Base-by-base conservation (phyloP, 2,888 invertebrate genomes). In the Bedellia somnulentella region DNA sequence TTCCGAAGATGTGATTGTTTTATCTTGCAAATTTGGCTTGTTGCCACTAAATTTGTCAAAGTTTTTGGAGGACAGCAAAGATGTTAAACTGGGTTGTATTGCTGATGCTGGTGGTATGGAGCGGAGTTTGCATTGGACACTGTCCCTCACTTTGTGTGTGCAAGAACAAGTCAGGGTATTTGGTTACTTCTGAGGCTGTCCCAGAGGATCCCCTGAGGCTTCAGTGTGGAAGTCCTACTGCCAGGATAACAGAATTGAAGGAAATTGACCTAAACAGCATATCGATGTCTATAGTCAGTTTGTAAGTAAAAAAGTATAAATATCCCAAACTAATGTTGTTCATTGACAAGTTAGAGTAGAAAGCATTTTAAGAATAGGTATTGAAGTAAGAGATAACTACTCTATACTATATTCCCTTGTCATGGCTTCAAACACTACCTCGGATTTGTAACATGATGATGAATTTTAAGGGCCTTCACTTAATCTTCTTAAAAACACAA, bases 221-320 rank as follows among this genome's bases (percentile, higher is more conserved):
- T 32, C 80, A 78, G 49, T 86, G 86, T 50, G 82, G 81, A 3
- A 82, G 82, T 31, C 62, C 56, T 30, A 76, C 81, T 14, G 70
- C 80, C 34, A 78, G 78, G 37, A 77, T 85, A 35, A 71, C 73
- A 15, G 80, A 80, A 45, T 55, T 82, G 17, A 80, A 81, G 39
- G 82, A 82, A 49, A 68, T 86, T 40, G 80, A 85, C 50, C 55
- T 86, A 33, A 76, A 78, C 43, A 79, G 78, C 49, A 58, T 85
- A 36, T 79, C 80, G 50, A 67, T 67, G 37, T 79, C 81, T 47
- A 76, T 85, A 38, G 71, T 82, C 29, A 83, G 83, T 57, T 59
- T 86, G 86, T 86, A 75, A 81, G 84, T 79, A 34, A 22, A 24
- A 30, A 8, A n/a, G n/a, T n/a, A n/a, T n/a, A n/a, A n/a, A n/a